phyloP scores from a whole-genome alignment of 2,113 vertebrate genomes.

The Lucifuga dentata region DNA sequence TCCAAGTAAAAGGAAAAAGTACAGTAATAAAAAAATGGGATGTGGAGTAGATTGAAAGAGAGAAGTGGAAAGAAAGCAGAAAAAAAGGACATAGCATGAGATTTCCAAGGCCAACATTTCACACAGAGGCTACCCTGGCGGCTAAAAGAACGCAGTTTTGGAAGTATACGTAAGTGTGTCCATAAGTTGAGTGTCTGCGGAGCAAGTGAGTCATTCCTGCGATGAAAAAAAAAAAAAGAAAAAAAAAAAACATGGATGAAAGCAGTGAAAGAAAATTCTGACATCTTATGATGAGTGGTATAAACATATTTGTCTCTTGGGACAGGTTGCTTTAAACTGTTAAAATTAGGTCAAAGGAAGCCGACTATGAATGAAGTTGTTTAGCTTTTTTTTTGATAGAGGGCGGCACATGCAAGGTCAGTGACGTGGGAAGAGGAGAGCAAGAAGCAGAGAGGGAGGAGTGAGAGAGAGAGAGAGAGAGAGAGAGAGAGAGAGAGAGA shows the following conservation, averaged over 20 bases:
- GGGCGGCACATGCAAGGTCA: neutral
- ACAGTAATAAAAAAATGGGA: neutral
- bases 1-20: neutral
- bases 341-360: conserved; percentile 41
- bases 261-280: conserved; percentile 21
- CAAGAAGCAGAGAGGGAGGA: conserved; percentile 11
- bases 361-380: neutral
- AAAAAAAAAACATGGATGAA: neutral
- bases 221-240: conserved; percentile 21
- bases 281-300: neutral
- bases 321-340: fast-evolving
- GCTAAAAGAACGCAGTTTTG: conserved; percentile 26
- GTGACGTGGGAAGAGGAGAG: conserved; percentile 40
- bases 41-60: neutral
- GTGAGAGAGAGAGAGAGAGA: conserved; percentile 4
- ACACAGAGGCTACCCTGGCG: conserved; percentile 24
- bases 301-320: neutral
- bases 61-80: conserved; percentile 1
- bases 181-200: conserved; percentile 14
- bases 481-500: conserved; percentile 34
- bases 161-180: conserved; percentile 27
- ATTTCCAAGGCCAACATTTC: conserved; percentile 32
- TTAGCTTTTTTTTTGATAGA: neutral
- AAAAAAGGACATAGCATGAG: conserved; percentile 10
- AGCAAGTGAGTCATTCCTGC: conserved; percentile 38